Conservation (phyloP, 2,888 invertebrate genomes). For the Mythimna lalbum region DNA sequence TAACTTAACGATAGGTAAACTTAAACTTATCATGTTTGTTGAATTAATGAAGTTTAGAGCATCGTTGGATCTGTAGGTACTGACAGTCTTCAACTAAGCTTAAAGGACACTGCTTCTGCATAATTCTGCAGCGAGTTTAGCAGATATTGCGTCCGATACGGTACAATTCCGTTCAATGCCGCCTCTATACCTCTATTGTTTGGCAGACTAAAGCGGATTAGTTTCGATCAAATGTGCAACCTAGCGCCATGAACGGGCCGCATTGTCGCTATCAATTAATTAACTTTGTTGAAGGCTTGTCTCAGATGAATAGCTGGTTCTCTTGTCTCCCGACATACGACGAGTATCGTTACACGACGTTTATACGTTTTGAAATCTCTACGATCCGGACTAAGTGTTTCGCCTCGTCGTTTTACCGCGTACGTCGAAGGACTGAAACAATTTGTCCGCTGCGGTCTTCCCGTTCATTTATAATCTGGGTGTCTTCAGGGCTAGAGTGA, state of each 20-base stretch:
- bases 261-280: neutral
- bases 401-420: too few relatives aligned
- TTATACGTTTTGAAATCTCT: too few relatives aligned
- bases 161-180: conserved; percentile 1
- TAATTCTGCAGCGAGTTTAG: conserved; percentile 7
- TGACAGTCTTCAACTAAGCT: neutral
- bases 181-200: conserved; percentile 4
- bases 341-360: too few relatives aligned
- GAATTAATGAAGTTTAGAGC: neutral
- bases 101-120: neutral
- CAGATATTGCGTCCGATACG: conserved; percentile 2
- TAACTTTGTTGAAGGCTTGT: neutral
- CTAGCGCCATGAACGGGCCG: neutral
- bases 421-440: too few relatives aligned
- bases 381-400: too few relatives aligned
- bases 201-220: neutral
- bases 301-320: neutral
- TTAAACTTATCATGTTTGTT: neutral
- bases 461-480: too few relatives aligned
- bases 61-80: neutral
- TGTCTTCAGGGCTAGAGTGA: too few relatives aligned
- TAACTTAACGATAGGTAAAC: conserved; percentile 2
- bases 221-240: conserved; percentile 8
- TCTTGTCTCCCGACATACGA: too few relatives aligned
- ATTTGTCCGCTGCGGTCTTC: too few relatives aligned